Percentiles rank a stretch among this genome's conserved stretches.
Conservation (phyloP, 2,797 vertebrate species). For the Sebastes goodei region DNA sequence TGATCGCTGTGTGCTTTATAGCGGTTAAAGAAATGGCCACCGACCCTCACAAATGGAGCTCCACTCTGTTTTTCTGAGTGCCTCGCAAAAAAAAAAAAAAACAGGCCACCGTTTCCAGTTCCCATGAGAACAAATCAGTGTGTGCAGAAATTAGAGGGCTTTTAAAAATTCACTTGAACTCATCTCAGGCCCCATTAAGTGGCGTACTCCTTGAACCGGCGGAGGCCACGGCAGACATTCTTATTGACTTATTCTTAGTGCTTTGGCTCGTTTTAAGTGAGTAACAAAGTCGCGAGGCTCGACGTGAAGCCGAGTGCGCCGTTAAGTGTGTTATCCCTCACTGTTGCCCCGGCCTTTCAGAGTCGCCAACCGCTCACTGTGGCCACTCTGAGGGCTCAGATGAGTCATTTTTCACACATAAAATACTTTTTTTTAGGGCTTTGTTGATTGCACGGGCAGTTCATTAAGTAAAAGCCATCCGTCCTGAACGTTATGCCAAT, state of each 20-base stretch:
- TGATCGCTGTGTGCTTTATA: slow-evolving; percentile 33
- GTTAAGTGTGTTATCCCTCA: slow-evolving; percentile 66
- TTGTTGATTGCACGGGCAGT: slow-evolving; percentile 68
- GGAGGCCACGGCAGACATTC: slow-evolving; percentile 60
- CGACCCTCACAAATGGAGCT: slow-evolving; percentile 47
- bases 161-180: slow-evolving; percentile 79
- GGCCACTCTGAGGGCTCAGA: slow-evolving; percentile 28
- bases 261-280: slow-evolving; percentile 73
- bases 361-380: slow-evolving; percentile 35
- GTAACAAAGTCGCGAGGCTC: slow-evolving; percentile 62
- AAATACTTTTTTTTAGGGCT: slow-evolving; percentile 30
- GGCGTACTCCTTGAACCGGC: slow-evolving; percentile 49
- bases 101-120: slow-evolving; percentile 48
- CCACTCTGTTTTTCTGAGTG: slow-evolving; percentile 44
- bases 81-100: slow-evolving; percentile 21
- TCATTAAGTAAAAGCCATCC: slow-evolving; percentile 75
- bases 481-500: slow-evolving; percentile 70
- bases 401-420: slow-evolving; percentile 48
- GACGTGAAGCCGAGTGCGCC: slow-evolving; percentile 44
- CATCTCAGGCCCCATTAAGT: slow-evolving; percentile 73
- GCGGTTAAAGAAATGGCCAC: slow-evolving; percentile 46
- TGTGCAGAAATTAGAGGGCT: slow-evolving; percentile 71
- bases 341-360: slow-evolving; percentile 33
- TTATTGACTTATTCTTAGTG: slow-evolving; percentile 78
- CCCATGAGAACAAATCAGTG: slow-evolving; percentile 70